Evolutionary conservation across 2,888 invertebrate genomes (phyloP).

Genomic region (Beris morrisii): DNA sequence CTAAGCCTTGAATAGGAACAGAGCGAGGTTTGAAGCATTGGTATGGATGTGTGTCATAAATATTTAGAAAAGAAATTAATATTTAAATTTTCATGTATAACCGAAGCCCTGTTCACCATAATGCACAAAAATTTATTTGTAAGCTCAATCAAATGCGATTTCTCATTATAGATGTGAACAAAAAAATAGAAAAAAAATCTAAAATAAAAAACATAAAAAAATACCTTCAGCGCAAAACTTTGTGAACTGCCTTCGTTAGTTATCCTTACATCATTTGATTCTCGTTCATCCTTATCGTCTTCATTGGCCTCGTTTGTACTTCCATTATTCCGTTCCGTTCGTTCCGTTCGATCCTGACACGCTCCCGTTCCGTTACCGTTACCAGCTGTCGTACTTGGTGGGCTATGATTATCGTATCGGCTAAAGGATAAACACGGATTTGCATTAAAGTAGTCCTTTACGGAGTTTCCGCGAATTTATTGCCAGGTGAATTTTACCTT

Average conservation of each 20-base stretch:
- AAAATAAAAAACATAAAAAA: constrained; percentile 25
- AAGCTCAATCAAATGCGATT: too few species aligned
- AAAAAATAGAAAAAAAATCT: background rate
- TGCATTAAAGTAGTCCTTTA: background rate
- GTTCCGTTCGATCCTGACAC: constrained; percentile 44
- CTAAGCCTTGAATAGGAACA: background rate
- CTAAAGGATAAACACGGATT: constrained; percentile 41
- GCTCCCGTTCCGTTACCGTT: constrained; percentile 44
- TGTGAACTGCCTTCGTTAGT: constrained; percentile 41
- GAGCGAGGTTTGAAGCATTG: background rate
- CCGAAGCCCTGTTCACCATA: too few species aligned
- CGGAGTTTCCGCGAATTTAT: background rate
- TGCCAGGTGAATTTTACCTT: constrained; percentile 46
- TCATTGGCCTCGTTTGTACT: constrained; percentile 55
- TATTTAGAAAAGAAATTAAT: too few species aligned
- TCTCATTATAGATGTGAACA: background rate
- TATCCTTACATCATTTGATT: constrained; percentile 53
- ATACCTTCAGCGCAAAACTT: constrained; percentile 44
- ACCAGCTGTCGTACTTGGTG: constrained; percentile 54
- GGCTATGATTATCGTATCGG: constrained; percentile 57
- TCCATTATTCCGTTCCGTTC: constrained; percentile 55
- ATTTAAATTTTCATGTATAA: too few species aligned
- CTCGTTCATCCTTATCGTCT: constrained; percentile 54
- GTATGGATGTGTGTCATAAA: too few species aligned
- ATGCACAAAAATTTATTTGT: too few species aligned